phyloP scores from a whole-genome alignment of 2,888 invertebrate species.

The Dryadula phaetusa region DNA sequence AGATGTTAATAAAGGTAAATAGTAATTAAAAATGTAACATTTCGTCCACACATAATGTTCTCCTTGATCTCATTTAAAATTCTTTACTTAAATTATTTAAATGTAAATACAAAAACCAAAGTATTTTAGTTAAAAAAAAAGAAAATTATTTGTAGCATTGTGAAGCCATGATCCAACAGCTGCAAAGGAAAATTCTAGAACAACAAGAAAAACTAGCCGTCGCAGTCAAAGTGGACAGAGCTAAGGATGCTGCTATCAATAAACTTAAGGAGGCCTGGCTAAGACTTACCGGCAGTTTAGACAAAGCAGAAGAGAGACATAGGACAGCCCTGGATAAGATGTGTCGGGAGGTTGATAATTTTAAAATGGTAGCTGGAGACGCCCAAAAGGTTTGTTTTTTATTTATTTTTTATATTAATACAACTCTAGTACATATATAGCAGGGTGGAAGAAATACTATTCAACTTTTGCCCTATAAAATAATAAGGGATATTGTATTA shows the following conservation, averaged over 20 bases:
- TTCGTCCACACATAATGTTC: no score
- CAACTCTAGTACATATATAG: background rate
- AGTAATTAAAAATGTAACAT: no score
- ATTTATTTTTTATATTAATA: no score
- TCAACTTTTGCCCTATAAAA: no score
- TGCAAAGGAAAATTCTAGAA: constrained; percentile 89
- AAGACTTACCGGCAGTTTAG: constrained; percentile 73
- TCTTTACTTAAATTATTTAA: no score
- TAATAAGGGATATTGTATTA: no score
- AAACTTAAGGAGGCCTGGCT: constrained; percentile 87
- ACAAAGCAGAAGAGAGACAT: constrained; percentile 78
- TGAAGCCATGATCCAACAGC: constrained; percentile 89
- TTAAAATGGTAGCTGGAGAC: constrained; percentile 69
- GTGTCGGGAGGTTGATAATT: constrained; percentile 81
- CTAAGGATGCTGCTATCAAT: constrained; percentile 88
- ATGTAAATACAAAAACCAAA: no score
- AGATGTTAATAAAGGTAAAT: no score
- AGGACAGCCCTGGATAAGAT: constrained; percentile 74
- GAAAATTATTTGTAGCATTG: constrained; percentile 85
- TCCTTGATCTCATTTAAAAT: no score
- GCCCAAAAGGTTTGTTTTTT: constrained; percentile 66
- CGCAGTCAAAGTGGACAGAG: constrained; percentile 89
- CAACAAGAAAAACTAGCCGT: constrained; percentile 92
- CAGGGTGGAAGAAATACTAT: background rate
- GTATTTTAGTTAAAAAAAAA: no score